These are phyloP conservation scores for Eulemur mongoz DNA, from an alignment of 2,797 vertebrate genomes.

Conservation along the genomic window DNA sequence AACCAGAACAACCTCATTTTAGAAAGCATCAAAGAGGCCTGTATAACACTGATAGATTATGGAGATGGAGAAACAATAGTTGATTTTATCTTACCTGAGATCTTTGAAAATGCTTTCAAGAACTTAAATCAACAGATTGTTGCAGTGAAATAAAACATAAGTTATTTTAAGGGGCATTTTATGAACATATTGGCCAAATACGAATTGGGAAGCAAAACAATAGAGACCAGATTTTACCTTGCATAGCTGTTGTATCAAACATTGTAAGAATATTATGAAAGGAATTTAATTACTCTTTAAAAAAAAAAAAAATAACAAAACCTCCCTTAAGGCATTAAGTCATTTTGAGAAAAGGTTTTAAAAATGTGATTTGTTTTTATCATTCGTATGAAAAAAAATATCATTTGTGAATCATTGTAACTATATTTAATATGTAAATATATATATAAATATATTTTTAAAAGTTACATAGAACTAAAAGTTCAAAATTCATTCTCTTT, in stretches of 20 bases:
- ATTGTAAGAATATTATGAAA: slow-evolving; percentile 1
- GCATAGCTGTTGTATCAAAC: neutral
- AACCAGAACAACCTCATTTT: neutral
- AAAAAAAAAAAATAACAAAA: neutral
- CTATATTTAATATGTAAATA: neutral
- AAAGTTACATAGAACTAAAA: neutral
- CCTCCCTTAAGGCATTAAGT: neutral
- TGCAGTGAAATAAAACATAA: neutral
- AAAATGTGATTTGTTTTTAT: slow-evolving; percentile 7
- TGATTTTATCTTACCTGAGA: neutral
- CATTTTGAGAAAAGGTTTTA: neutral
- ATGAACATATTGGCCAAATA: slow-evolving; percentile 4
- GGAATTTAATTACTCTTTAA: neutral
- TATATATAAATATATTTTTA: neutral
- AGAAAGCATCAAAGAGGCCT: neutral
- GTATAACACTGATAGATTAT: neutral
- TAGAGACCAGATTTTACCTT: neutral
- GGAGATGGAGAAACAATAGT: neutral
- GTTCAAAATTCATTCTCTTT: slow-evolving; percentile 16
- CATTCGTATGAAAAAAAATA: neutral
- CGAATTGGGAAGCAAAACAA: slow-evolving; percentile 15
- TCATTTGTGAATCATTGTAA: neutral
- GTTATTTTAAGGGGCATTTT: slow-evolving; percentile 2
- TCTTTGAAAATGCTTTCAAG: slow-evolving; percentile 15
- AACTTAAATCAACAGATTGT: neutral